Evolutionary conservation across 30 jellyfish, hydroid and myxozoan species (phyloP), one percentile per base, ranked within the genome.

Genomic region (Hydractinia echinata): DNA sequence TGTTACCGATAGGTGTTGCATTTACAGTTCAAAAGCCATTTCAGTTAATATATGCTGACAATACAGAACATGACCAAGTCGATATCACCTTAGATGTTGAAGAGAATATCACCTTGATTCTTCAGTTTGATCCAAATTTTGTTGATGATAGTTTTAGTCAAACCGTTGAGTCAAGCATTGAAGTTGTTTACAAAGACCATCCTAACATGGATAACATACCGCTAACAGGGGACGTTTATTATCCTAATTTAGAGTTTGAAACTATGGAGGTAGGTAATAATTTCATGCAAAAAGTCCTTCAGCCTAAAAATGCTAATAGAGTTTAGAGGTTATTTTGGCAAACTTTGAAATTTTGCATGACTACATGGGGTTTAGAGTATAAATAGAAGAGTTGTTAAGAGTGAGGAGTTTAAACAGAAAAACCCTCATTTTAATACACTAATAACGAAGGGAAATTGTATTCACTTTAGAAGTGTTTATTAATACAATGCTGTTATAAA

Each of bases 121-220:
- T 94, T 53, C 99, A 94, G 81, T 94, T 94, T 85, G 99, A 94
- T 73, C 99, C 99, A 6, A 87, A 81, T 54, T 85, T 76, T 67
- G 53, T 80, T 56, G 76, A 76, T 20, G 96, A 94, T 85, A 81
- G 84, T 51, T 84, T 67, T 79, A 89, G 95, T 58, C 21, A 88
- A 74, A 62, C 94, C 4, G 89, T 87, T 1, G 79, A 72, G 30
- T 51, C 95, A 5, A 68, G 66, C 50, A 55, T 94, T 66, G 83
- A 78, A 10, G 71, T 94, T 70, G 66, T 76, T 7, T 94, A 94
- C 72, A 83, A 85, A 52, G 99, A 94, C 76, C 99, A 94, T 67
- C 96, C 99, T 10, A 88, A 85, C 62, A 81, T 88, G 55, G 99
- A 93, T 67, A 44, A 58, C 55, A 76, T 93, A 5, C 86, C 68